These are phyloP conservation scores for Erynnis tages DNA, from an alignment of 2,888 invertebrate genomes.

Conservation along the genomic window DNA sequence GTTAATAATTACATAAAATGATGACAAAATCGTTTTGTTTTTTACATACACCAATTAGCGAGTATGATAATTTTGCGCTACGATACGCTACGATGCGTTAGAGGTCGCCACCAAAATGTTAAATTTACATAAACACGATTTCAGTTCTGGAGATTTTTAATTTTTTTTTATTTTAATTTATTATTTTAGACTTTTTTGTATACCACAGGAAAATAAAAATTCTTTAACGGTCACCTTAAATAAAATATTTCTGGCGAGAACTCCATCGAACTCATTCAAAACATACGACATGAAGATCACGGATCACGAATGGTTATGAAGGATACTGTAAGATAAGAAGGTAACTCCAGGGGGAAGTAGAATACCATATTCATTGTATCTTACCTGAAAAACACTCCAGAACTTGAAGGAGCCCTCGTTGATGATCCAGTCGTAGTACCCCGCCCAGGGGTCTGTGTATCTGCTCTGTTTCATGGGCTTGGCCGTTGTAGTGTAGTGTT, in stretches of 20 bases:
- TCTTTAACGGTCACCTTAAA: too few relatives aligned
- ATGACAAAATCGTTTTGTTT: constrained; percentile 48
- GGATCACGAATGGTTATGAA: too few relatives aligned
- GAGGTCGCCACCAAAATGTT: constrained; percentile 49
- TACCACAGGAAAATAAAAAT: too few relatives aligned
- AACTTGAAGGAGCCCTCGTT: constrained; percentile 94
- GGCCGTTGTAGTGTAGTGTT: constrained; percentile 61
- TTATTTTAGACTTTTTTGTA: too few relatives aligned
- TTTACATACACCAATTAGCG: constrained; percentile 56
- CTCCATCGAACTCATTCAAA: too few relatives aligned
- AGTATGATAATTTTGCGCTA: constrained; percentile 70
- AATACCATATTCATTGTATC: too few relatives aligned
- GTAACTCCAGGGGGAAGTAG: too few relatives aligned
- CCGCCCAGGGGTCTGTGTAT: constrained; percentile 87
- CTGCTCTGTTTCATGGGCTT: constrained; percentile 80
- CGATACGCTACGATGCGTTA: constrained; percentile 72
- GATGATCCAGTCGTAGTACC: constrained; percentile 93
- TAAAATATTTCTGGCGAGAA: too few relatives aligned
- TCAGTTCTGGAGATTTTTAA: not conserved
- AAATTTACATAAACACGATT: constrained; percentile 2
- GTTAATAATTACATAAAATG: constrained; percentile 52
- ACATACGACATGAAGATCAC: too few relatives aligned
- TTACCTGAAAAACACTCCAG: constrained; percentile 93
- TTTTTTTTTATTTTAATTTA: too few relatives aligned
- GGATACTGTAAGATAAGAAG: too few relatives aligned